Conservation (phyloP, 2,113 vertebrate genomes). For the Saguinus midas region DNA sequence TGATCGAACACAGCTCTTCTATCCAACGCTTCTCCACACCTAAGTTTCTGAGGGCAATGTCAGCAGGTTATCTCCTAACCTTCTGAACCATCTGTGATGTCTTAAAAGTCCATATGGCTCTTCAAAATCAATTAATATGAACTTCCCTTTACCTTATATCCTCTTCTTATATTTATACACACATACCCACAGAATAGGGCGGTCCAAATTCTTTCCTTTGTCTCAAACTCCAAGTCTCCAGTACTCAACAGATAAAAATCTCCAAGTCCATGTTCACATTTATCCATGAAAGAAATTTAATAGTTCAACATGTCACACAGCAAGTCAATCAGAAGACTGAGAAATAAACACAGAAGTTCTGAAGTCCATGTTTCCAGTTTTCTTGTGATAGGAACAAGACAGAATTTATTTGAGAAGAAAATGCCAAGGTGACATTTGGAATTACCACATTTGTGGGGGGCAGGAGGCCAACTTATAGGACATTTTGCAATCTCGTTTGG, state of each 20-base stretch:
- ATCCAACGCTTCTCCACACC: neutral
- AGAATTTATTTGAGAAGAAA: conserved; percentile 59
- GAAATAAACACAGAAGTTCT: neutral
- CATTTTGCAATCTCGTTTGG: neutral
- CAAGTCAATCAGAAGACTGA: conserved; percentile 32
- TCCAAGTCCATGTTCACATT: neutral
- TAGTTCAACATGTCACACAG: neutral
- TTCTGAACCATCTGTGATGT: neutral
- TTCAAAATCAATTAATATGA: conserved; percentile 20
- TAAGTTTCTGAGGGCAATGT: neutral
- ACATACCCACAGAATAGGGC: neutral
- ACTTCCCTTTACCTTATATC: neutral
- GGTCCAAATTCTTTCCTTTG: neutral
- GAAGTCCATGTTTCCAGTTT: neutral
- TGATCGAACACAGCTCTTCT: neutral
- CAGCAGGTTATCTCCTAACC: neutral
- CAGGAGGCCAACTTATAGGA: conserved; percentile 9
- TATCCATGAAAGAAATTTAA: conserved; percentile 1
- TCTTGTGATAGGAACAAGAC: conserved; percentile 41
- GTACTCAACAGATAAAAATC: neutral
- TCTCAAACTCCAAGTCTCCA: neutral
- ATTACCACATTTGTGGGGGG: neutral
- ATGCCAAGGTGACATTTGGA: conserved; percentile 70
- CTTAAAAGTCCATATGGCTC: neutral
- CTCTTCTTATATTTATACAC: neutral